Evolutionary conservation across 2,113 vertebrate genomes (phyloP).

Genomic region (Zosterops lateralis): DNA sequence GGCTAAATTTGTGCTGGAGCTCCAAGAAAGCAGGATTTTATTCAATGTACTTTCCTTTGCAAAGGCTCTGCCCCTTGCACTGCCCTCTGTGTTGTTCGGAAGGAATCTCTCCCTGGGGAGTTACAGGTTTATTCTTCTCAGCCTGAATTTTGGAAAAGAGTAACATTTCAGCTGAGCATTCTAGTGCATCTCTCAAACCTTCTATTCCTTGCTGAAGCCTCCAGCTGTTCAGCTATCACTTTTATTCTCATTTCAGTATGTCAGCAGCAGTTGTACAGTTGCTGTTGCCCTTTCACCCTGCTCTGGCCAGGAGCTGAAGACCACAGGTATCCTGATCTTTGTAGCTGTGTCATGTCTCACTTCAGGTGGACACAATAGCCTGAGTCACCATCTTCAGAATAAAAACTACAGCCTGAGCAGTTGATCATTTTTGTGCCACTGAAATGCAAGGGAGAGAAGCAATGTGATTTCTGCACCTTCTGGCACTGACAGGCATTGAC

Average conservation of each 20-base stretch:
- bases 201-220: neutral
- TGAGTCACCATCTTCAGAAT: neutral
- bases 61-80: neutral
- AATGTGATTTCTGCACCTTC: neutral
- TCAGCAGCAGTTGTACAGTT: neutral
- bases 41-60: neutral
- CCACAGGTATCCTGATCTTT: neutral
- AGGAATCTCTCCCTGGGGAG: neutral
- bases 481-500: neutral
- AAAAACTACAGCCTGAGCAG: neutral
- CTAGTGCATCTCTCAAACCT: neutral
- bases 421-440: neutral
- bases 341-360: neutral
- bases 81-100: neutral
- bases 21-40: neutral
- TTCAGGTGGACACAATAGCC: neutral
- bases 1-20: neutral
- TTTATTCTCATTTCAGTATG: neutral
- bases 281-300: neutral
- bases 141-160: neutral
- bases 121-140: neutral
- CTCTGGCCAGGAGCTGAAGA: neutral
- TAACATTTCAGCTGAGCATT: neutral
- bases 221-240: neutral
- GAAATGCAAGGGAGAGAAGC: neutral